Evolutionary conservation across 2,888 invertebrate genomes (phyloP).

Genomic region (Baronia brevicornis): DNA sequence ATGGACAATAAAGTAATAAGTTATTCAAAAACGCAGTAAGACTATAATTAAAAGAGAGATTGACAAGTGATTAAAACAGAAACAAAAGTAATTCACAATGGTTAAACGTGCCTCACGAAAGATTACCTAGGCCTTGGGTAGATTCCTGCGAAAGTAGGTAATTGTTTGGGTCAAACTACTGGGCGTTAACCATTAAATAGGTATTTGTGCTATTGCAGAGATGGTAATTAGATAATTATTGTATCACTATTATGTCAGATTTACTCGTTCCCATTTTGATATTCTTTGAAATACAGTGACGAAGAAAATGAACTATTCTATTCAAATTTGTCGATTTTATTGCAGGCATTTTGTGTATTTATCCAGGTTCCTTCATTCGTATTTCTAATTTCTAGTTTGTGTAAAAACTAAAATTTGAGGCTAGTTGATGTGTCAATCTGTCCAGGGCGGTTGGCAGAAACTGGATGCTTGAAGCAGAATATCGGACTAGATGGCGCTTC

Average conservation of each 20-base stretch:
- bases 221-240: conserved; percentile 6
- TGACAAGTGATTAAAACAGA: conserved; percentile 4
- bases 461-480: no score
- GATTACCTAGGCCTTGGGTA: conserved; percentile 53
- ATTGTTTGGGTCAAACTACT: conserved; percentile 39
- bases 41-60: conserved; percentile 5
- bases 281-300: conserved; percentile 4
- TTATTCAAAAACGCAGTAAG: no score
- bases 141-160: conserved; percentile 42
- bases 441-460: no score
- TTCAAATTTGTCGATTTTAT: no score
- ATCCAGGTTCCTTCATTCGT: no score
- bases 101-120: conserved; percentile 52
- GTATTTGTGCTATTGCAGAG: conserved; percentile 7
- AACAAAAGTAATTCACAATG: conserved; percentile 10
- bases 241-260: conserved; percentile 6
- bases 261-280: conserved; percentile 3
- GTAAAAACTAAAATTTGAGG: no score
- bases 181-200: conserved; percentile 32
- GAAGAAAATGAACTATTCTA: no score
- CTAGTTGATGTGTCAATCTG: no score
- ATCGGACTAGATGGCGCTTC: no score
- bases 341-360: no score
- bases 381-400: no score
- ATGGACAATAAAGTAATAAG: no score